Base-by-base conservation (phyloP, 2,113 vertebrate species). In the Periophthalmodon schlosseri region DNA sequence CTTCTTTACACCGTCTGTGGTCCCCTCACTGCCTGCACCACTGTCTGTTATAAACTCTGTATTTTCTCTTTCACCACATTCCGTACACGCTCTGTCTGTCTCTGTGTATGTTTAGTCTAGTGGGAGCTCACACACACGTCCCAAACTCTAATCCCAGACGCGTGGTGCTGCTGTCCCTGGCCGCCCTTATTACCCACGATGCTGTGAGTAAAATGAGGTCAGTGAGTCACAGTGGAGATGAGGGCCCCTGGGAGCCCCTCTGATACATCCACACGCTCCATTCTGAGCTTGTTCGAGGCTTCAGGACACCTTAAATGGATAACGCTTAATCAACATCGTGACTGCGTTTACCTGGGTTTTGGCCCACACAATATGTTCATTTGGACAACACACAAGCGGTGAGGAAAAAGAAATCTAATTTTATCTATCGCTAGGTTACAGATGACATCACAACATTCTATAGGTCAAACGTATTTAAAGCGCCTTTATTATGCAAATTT, bases 191-290 rank as follows among this genome's bases (percentile, higher is more conserved):
- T 88, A 86, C 85, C 89, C 85, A 82, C 81, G 79, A 85, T 85
- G 78, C 73, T 82, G 81, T 74, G 58, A 87, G 80, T 81, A 74
- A 90, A 93, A 91, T 69, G 81, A 86, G 92, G 92, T 91, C 91
- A 92, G 77, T 84, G 87, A 88, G 87, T 92, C 91, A 88, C 90
- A 81, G 83, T 72, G 78, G 77, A 33, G 78, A 82, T 73, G 66
- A 71, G 73, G 76, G 75, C 86, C 77, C 85, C 76, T 65, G 88
- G 87, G 91, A 87, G 72, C 69, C 69, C 77, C 72, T 75, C 82
- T 85, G 86, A 89, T 88, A 90, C 84, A 81, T 71, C 77, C 81
- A 88, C 87, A 89, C 86, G 75, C 81, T 82, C 81, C 72, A 79
- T 72, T 80, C 60, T 78, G 56, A 72, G 80, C 68, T 75, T 34